Evolutionary conservation across 2,888 invertebrate genomes (phyloP), one percentile per base, ranked within the genome.

Genomic region (Psylliodes chrysocephalus): DNA sequence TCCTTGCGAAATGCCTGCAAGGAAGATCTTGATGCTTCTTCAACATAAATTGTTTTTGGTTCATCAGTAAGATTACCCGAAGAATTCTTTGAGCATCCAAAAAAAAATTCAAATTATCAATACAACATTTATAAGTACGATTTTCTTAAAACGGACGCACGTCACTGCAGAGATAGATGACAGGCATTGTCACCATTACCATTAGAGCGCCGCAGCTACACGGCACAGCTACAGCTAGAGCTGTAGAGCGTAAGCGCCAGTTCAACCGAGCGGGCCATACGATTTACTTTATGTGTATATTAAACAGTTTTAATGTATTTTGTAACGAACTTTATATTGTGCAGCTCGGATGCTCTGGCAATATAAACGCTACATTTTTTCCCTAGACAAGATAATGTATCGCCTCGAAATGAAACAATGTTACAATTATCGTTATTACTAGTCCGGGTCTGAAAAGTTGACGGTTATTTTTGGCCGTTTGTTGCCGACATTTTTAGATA

Each of bases 261-360:
- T 74, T 6, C 4, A n/a, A n/a, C n/a, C 74, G 69, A 71, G 67
- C 70, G 75, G 70, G 74, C 74, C 75, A 75, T 76, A 77, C 78
- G 77, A 78, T 78, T 78, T 77, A 77, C 75, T 78, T 78, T 79
- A 79, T 78, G 77, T 75, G 75, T 77, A 74, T 78, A 78, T 79
- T 78, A 79, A 78, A 79, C 77, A 77, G 78, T 78, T 79, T 79
- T 78, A 78, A 79, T 79, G 79, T 76, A 78, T 79, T 78, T 75
- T 75, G 77, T 78, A 78, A 77, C 78, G 75, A 76, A 78, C 78
- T 79, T 79, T 79, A 79, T 79, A 77, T 77, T 77, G 77, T 77
- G 74, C 74, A 76, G 75, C 76, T 74, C 73, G 76, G 75, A 76
- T 74, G 78, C 75, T n/a, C n/a, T 70, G 68, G 70, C 78, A 78